These are phyloP conservation scores for Stichopus chloronotus DNA, from an alignment of 35 echinoderm and acorn worm genomes.

Conservation along the genomic window DNA sequence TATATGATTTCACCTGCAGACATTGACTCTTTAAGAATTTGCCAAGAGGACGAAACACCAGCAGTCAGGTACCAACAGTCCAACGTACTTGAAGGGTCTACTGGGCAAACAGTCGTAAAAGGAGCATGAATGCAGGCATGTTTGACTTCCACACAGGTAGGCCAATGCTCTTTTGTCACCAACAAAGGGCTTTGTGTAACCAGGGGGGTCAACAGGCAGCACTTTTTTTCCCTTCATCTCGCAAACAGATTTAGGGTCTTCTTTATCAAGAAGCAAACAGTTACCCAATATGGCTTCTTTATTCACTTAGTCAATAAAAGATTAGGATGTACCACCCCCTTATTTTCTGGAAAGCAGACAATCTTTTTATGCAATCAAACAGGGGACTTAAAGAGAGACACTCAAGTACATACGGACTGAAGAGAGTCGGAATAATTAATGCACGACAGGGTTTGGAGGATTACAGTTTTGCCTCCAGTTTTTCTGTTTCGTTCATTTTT, in stretches of 20 bases:
- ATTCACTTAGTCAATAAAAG: constrained; percentile 28
- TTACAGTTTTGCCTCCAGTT: too few species aligned
- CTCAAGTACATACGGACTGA: too few species aligned
- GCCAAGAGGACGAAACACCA: neutral
- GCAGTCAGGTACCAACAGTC: neutral
- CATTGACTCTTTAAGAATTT: neutral
- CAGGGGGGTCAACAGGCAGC: constrained; percentile 11
- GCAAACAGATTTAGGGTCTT: constrained; percentile 26
- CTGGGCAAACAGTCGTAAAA: constrained; percentile 5
- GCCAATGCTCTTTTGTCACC: neutral
- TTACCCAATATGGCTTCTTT: constrained; percentile 5
- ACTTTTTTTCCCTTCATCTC: neutral
- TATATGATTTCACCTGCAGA: neutral
- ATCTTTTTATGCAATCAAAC: neutral
- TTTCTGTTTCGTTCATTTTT: too few species aligned
- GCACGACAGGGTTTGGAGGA: too few species aligned
- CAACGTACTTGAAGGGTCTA: neutral
- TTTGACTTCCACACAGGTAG: constrained; percentile 6
- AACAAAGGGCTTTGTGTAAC: constrained; percentile 36
- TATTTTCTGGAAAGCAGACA: neutral
- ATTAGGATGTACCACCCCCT: constrained; percentile 22
- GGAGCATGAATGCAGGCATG: neutral
- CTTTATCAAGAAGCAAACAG: constrained; percentile 24
- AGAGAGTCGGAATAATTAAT: too few species aligned
- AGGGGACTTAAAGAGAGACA: neutral